phyloP scores from a whole-genome alignment of 2,113 vertebrate genomes.

The Excalfactoria chinensis region DNA sequence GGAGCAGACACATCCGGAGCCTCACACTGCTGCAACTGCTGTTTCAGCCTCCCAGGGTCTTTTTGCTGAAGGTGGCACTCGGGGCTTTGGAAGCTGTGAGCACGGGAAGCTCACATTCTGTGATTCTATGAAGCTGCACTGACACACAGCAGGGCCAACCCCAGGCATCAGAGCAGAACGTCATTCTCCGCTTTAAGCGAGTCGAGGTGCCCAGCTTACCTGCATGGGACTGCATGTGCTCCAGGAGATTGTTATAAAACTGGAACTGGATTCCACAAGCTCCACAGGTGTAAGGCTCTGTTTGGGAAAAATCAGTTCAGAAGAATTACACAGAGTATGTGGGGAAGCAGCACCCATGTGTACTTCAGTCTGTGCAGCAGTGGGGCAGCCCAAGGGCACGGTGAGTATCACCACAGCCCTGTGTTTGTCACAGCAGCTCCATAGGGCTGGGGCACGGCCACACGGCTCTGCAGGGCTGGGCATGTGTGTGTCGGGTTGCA shows the following conservation, averaged over 20 bases:
- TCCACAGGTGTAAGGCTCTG: constrained; percentile 98
- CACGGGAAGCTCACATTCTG: not conserved
- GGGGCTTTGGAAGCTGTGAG: constrained; percentile 35
- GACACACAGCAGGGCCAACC: constrained; percentile 27
- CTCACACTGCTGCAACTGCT: not conserved
- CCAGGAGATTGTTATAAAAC: constrained; percentile 99
- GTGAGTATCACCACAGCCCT: not conserved
- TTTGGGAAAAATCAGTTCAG: constrained; percentile 80
- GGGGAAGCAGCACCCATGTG: constrained; percentile 63
- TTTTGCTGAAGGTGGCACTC: not conserved
- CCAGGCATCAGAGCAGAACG: constrained; percentile 43
- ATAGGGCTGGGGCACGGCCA: not conserved
- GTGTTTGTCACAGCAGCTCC: not conserved
- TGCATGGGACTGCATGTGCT: constrained; percentile 99
- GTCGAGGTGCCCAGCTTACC: constrained; percentile 81
- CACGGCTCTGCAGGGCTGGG: not conserved
- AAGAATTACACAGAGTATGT: constrained; percentile 40
- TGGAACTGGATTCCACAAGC: constrained; percentile 99
- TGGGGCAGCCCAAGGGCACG: not conserved
- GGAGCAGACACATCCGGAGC: not conserved
- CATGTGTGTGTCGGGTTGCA: accelerated
- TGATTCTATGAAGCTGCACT: not conserved
- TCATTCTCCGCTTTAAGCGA: constrained; percentile 17
- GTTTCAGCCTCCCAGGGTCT: not conserved
- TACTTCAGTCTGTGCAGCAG: not conserved